phyloP scores from a whole-genome alignment of 2,113 vertebrate genomes.

The Scalopus aquaticus region DNA sequence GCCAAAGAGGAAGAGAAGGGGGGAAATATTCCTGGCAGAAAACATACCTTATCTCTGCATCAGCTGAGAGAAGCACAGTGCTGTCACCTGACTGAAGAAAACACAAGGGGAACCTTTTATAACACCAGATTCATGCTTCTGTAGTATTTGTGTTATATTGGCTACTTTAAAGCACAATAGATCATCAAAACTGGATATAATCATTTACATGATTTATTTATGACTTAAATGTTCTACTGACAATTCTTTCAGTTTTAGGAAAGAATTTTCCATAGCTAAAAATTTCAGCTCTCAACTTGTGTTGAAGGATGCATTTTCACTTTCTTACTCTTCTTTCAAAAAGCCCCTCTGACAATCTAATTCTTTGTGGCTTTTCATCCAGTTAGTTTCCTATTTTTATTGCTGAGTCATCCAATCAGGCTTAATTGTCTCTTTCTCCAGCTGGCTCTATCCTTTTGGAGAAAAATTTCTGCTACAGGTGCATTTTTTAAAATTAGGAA shows the following conservation, averaged over 20 bases:
- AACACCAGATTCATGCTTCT: neutral
- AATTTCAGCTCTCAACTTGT: neutral
- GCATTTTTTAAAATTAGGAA: conserved; percentile 80
- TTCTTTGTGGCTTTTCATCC: conserved; percentile 56
- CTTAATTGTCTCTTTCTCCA: conserved; percentile 80
- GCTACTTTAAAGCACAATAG: neutral
- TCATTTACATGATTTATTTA: neutral
- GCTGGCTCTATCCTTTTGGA: conserved; percentile 72
- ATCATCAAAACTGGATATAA: neutral
- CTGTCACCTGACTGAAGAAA: neutral
- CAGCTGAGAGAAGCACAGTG: neutral
- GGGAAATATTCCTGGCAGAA: neutral
- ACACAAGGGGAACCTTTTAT: neutral
- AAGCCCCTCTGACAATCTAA: conserved; percentile 3
- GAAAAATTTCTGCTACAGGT: conserved; percentile 72
- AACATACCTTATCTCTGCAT: neutral
- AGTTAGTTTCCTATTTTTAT: conserved; percentile 76
- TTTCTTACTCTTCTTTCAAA: conserved; percentile 38
- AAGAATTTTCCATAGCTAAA: neutral
- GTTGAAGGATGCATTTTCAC: neutral
- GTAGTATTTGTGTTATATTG: neutral
- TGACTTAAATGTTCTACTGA: neutral
- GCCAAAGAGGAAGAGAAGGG: neutral
- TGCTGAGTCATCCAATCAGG: conserved; percentile 80
- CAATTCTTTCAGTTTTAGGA: neutral